Evolutionary conservation across 2,797 vertebrate species (phyloP), one percentile per base, ranked within the genome.

Genomic region (Intellagama lesueurii): DNA sequence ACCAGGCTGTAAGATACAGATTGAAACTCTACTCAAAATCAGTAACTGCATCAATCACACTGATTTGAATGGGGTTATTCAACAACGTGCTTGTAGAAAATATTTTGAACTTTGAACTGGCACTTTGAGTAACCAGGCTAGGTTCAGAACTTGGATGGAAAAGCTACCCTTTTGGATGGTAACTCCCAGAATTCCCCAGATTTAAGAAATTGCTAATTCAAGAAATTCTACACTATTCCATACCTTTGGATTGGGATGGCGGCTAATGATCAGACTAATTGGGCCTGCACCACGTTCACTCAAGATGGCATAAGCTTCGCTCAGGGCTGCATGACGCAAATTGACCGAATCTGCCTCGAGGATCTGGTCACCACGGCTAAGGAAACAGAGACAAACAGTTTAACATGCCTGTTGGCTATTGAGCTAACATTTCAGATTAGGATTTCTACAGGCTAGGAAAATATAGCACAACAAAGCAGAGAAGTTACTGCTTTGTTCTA

Each of bases 201-300:
- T 64, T 19, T 64, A 64, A 64, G 14, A 64, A 64, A 64, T 64
- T 22, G 19, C 16, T n/a, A 86, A 77, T 64, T 77, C 56, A 86
- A 64, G 66, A 68, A 40, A n/a, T 86, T 78, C 35, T 76, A n/a
- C 26, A 66, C 56, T 47, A 19, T 76, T 64, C 35, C 56, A 24
- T 86, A 86, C 85, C 85, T 99, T 99, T 47, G 99, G 98, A 90
- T 99, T 98, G 30, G 98, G 98, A 95, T 99, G 99, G 44, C 99
- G 97, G 93, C 98, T 98, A 73, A 99, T 98, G 86, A 99, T 99
- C 4, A 99, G 98, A 93, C 98, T 98, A 69, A 99, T 98, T 0
- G 98, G 98, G 85, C 99, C 99, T 0, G 99, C 98, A 30, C 98
- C 98, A 85, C 98, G 99, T 91, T 99, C 98, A 11, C 98, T 99